These are phyloP conservation scores for Heliconius hermathena DNA, from an alignment of 1,140 invertebrate genomes.

Conservation along the genomic window DNA sequence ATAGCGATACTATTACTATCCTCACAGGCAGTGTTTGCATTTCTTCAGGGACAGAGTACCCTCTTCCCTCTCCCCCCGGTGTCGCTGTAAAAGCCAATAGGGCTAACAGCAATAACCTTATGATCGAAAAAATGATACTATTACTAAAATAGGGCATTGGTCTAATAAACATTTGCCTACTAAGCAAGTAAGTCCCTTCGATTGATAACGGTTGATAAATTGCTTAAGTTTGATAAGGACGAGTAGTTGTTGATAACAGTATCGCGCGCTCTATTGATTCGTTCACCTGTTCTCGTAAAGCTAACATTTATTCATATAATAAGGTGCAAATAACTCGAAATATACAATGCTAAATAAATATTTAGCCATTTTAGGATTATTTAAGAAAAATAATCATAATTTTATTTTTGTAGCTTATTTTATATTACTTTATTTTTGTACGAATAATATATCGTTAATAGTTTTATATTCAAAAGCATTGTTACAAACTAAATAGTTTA, in stretches of 20 bases:
- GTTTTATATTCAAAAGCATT: too few species aligned
- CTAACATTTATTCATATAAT: conserved; percentile 28
- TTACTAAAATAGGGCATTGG: conserved; percentile 6
- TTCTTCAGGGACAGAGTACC: too few species aligned
- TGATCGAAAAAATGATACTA: too few species aligned
- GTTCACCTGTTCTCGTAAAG: conserved; percentile 56
- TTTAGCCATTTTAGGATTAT: conserved; percentile 4
- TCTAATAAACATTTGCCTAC: conserved; percentile 10
- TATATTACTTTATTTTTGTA: too few species aligned
- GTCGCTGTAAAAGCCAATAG: too few species aligned
- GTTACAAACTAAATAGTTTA: too few species aligned
- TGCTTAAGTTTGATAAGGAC: conserved; percentile 52
- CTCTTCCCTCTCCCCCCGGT: too few species aligned
- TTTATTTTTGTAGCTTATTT: background rate
- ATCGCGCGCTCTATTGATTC: conserved; percentile 55
- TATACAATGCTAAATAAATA: conserved; percentile 23
- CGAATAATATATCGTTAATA: too few species aligned
- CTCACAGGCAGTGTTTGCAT: too few species aligned
- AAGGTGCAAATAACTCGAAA: conserved; percentile 21
- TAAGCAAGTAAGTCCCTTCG: conserved; percentile 33
- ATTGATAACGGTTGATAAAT: conserved; percentile 57
- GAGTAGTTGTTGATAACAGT: conserved; percentile 55
- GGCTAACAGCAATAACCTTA: too few species aligned
- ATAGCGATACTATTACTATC: background rate
- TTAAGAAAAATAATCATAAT: background rate